phyloP scores from a whole-genome alignment of 1,140 invertebrate genomes.

The Drosophila ogumai region DNA sequence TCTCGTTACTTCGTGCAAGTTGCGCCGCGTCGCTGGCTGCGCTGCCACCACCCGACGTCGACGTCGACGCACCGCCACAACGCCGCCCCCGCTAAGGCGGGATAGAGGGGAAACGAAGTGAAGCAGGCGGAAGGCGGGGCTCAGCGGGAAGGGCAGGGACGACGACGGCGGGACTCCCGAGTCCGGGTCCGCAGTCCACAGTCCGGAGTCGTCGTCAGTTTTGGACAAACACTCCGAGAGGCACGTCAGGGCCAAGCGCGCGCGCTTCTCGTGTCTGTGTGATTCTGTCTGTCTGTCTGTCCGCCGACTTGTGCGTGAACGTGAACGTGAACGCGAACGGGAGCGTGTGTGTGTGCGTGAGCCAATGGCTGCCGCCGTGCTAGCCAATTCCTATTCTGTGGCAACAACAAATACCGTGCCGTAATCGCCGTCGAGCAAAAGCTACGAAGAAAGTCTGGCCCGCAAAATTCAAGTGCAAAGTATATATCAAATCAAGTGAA shows the following conservation, averaged over 20 bases:
- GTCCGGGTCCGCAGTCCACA: constrained; percentile 28
- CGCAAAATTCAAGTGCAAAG: constrained; percentile 30
- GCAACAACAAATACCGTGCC: constrained; percentile 63
- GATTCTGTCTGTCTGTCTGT: constrained; percentile 58
- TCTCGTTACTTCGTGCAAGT: constrained; percentile 36
- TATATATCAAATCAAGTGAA: constrained; percentile 42
- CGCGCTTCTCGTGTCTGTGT: constrained; percentile 73
- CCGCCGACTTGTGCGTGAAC: constrained; percentile 41
- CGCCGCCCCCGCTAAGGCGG: constrained; percentile 42
- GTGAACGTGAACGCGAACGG: constrained; percentile 22
- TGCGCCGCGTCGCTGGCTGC: constrained; percentile 31
- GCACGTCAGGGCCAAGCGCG: constrained; percentile 78
- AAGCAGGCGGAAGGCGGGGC: not conserved
- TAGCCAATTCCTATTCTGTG: constrained; percentile 61
- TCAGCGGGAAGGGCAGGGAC: not conserved
- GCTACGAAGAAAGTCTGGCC: constrained; percentile 30
- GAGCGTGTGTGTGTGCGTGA: constrained; percentile 31
- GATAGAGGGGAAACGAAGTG: not conserved
- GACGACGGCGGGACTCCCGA: constrained; percentile 8
- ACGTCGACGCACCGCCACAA: constrained; percentile 15
- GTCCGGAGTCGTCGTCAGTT: constrained; percentile 70
- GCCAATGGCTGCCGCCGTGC: constrained; percentile 41
- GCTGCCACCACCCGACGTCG: constrained; percentile 12
- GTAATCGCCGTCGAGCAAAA: constrained; percentile 60
- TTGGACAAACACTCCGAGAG: constrained; percentile 84